These are phyloP conservation scores for Myotis pilosus DNA, from an alignment of 2,797 vertebrate genomes.

Conservation along the genomic window DNA sequence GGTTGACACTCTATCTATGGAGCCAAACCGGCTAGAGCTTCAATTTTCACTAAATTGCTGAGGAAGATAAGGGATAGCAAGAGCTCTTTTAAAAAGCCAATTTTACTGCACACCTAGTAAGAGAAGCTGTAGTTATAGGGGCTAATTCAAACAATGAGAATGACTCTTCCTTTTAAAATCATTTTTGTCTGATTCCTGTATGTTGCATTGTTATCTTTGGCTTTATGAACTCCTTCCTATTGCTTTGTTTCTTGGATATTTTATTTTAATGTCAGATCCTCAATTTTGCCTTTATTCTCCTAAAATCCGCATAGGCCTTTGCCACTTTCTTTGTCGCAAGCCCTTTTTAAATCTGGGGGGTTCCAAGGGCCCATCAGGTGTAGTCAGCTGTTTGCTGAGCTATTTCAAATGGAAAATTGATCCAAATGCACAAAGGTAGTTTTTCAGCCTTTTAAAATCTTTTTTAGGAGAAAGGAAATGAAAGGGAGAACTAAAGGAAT, in stretches of 20 bases:
- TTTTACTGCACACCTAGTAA: conserved; percentile 56
- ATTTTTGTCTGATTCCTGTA: conserved; percentile 25
- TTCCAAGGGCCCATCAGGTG: conserved; percentile 29
- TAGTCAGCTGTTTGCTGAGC: background rate
- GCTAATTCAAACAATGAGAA: conserved; percentile 57
- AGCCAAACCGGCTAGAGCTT: too few species aligned
- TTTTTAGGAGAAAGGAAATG: background rate
- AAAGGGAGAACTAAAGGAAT: background rate
- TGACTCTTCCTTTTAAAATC: conserved; percentile 62
- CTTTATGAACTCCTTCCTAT: conserved; percentile 53
- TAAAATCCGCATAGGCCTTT: conserved; percentile 13
- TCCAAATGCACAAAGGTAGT: background rate
- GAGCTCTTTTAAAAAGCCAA: conserved; percentile 62
- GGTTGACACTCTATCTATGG: too few species aligned
- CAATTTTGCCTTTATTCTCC: background rate
- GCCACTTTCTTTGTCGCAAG: background rate
- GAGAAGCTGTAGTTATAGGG: conserved; percentile 46
- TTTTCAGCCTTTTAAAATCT: background rate
- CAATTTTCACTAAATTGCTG: conserved; percentile 69
- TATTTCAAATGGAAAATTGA: conserved; percentile 62
- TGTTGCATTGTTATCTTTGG: conserved; percentile 39
- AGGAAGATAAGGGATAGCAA: conserved; percentile 69
- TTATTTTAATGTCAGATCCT: conserved; percentile 56
- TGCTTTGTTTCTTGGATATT: conserved; percentile 48
- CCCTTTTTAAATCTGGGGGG: background rate